Base-by-base conservation (phyloP, 2,797 vertebrate species). In the Characodon lateralis region DNA sequence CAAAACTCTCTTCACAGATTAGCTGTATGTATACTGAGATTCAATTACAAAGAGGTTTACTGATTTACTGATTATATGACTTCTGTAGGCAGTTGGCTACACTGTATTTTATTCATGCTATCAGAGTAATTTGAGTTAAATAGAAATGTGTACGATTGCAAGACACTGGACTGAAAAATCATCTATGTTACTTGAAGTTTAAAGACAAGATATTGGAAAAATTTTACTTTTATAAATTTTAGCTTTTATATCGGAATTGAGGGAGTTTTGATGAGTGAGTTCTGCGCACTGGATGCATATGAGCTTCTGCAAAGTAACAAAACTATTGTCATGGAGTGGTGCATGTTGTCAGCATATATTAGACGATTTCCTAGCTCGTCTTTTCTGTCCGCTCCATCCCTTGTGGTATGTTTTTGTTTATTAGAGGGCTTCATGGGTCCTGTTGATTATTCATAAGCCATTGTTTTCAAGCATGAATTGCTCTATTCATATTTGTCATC, bases 401-500 rank as follows among this genome's bases (percentile, higher is more conserved):
- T 71, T 9, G 89, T 85, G 92, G 87, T 85, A 61, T 91, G 80
- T 92, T 90, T 89, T 91, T 93, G 93, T 93, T 94, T 94, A 92
- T 93, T 91, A 92, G 89, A 88, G 68, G 76, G 79, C 83, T 81
- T 84, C 87, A 13, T 24, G 73, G 72, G 72, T 51, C 85, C 89
- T 92, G 82, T 93, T 95, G 92, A 93, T 94, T 95, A 95, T 94
- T 95, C 93, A 94, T 95, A 93, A 93, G 91, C 89, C 93, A 93
- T 95, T 94, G 93, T 95, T 93, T 95, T 93, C 89, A 89, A 92
- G 92, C 90, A 79, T 85, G 91, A 90, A 88, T 83, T 86, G 89
- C 89, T 94, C 90, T 90, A 90, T 92, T 93, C 96, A 96, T 97
- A 98, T 99, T 98, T 98, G 97, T 98, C 97, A 98, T 96, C 94